Conservation (phyloP, 2,888 invertebrate genomes). For the Eurytoma adleriae region DNA sequence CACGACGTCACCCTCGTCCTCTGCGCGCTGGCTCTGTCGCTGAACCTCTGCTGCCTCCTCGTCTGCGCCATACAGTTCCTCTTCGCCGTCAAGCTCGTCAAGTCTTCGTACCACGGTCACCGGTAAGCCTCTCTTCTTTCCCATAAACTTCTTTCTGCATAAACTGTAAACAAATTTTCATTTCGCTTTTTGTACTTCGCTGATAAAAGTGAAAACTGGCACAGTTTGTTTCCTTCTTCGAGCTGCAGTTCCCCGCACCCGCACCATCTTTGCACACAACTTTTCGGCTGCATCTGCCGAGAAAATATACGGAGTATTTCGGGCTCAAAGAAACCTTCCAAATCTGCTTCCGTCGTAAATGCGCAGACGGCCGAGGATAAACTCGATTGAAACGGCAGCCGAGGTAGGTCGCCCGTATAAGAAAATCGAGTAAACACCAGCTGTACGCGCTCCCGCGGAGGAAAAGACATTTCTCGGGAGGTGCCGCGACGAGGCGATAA, state of each 20-base stretch:
- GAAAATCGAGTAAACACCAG: constrained; percentile 4
- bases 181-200: background rate
- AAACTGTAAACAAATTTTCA: background rate
- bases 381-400: constrained; percentile 21
- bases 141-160: too few species aligned
- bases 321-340: constrained; percentile 4
- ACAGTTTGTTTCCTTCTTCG: background rate
- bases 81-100: constrained; percentile 93
- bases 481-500: background rate
- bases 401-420: background rate
- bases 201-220: background rate
- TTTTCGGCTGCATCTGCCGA: background rate
- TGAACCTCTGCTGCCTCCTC: constrained; percentile 93
- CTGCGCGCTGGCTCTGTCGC: constrained; percentile 90
- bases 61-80: constrained; percentile 96
- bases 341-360: background rate
- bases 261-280: background rate
- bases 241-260: background rate
- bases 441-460: background rate
- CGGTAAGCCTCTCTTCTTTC: constrained; percentile 64
- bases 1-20: constrained; percentile 94
- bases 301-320: constrained; percentile 23
- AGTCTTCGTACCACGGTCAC: constrained; percentile 83
- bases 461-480: constrained; percentile 1
- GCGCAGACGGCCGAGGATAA: background rate